These are phyloP conservation scores for Enhydra lutris DNA, from an alignment of 2,113 vertebrate species.

Conservation along the genomic window DNA sequence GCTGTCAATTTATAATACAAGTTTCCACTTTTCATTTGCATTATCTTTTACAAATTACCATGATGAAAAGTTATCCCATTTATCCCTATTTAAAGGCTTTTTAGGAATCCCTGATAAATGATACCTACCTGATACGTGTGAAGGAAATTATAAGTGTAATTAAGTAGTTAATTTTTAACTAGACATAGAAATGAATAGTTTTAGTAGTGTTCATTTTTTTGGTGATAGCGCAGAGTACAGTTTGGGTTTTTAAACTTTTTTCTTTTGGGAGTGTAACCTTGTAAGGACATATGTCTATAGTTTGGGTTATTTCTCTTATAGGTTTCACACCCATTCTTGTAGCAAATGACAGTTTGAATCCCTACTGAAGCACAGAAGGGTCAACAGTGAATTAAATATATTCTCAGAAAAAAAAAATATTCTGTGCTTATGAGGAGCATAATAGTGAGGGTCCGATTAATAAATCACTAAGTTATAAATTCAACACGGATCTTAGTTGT, in stretches of 20 bases:
- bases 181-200: not conserved
- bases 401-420: not conserved
- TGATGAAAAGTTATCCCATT: not conserved
- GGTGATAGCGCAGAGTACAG: not conserved
- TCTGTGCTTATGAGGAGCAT: not conserved
- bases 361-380: not conserved
- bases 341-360: not conserved
- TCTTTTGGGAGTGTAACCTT: not conserved
- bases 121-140: not conserved
- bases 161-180: not conserved
- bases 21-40: not conserved
- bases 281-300: not conserved
- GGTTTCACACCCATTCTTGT: not conserved
- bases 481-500: not conserved
- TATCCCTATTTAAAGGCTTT: not conserved
- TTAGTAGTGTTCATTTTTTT: not conserved
- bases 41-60: conserved; percentile 10
- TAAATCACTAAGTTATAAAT: not conserved
- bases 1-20: not conserved
- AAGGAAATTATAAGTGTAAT: conserved; percentile 7
- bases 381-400: not conserved
- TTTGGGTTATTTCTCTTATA: not conserved
- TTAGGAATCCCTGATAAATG: not conserved
- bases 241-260: not conserved
- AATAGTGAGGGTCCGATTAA: not conserved